Percentiles rank a stretch among this genome's conserved stretches.
These are phyloP conservation scores for Drosophila prolongata DNA, from an alignment of 2,888 invertebrate species.

Conservation along the genomic window DNA sequence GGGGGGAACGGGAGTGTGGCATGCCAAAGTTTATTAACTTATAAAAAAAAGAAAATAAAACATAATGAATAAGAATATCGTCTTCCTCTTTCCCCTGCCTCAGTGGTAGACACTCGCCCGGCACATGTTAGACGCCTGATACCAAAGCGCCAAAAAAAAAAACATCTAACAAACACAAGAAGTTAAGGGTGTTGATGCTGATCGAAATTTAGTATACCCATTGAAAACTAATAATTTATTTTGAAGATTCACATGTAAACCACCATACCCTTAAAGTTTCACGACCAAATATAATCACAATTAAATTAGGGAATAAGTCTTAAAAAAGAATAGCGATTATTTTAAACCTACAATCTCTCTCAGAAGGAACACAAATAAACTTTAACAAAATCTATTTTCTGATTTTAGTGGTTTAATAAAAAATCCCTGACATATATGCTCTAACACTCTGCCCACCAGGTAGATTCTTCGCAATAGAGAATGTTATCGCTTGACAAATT, in stretches of 20 bases:
- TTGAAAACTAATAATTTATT: not conserved
- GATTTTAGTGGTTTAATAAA: too few species aligned
- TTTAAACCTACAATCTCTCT: too few species aligned
- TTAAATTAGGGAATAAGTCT: too few species aligned
- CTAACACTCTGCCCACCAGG: not conserved
- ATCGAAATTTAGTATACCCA: conserved; percentile 11
- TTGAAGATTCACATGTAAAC: not conserved
- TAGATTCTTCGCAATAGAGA: conserved; percentile 7
- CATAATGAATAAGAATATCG: conserved; percentile 32
- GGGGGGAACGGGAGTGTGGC: conserved; percentile 7
- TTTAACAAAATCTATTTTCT: too few species aligned
- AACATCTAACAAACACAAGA: conserved; percentile 11
- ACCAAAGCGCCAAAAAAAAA: conserved; percentile 34
- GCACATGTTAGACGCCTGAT: conserved; percentile 73
- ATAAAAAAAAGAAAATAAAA: conserved; percentile 23
- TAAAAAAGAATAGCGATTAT: too few species aligned
- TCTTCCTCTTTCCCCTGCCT: conserved; percentile 37
- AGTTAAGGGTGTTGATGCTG: not conserved
- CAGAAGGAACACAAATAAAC: too few species aligned
- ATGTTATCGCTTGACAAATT: conserved; percentile 50
- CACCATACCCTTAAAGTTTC: too few species aligned
- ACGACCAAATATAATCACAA: too few species aligned
- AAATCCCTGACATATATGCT: too few species aligned
- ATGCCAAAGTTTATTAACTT: conserved; percentile 39
- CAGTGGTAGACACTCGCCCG: conserved; percentile 63